A percentile compares a stretch with the other conserved stretches of the same genome.
phyloP scores from a whole-genome alignment of 2,888 invertebrate species.

The Caenorhabditis sulstoni region DNA sequence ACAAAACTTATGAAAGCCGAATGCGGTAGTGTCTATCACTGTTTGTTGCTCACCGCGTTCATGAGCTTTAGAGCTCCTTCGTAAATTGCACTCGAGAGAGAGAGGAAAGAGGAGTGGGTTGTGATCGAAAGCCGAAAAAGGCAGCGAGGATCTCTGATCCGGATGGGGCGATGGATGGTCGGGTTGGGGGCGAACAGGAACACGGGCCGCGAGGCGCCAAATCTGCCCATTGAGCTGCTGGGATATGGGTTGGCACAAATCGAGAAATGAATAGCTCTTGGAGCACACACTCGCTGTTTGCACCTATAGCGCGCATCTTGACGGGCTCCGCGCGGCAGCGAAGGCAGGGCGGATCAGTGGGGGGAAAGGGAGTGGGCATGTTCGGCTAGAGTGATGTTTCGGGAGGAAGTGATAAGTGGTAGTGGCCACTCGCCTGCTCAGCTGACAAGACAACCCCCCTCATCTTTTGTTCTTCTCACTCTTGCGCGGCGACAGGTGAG shows the following conservation, averaged over 20 bases:
- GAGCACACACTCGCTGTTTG: constrained; percentile 35
- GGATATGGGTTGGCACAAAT: constrained; percentile 31
- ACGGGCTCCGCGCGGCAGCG: constrained; percentile 38
- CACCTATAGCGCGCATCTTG: constrained; percentile 53
- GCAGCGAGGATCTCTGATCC: constrained; percentile 20
- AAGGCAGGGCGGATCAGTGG: constrained; percentile 15
- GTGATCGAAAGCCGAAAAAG: constrained; percentile 12
- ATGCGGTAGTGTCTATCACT: constrained; percentile 20
- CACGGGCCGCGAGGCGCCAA: constrained; percentile 21
- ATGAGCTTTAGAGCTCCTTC: too few relatives aligned
- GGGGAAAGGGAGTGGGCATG: constrained; percentile 14
- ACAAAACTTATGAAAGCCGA: constrained; percentile 19
- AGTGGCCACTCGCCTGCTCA: constrained; percentile 18
- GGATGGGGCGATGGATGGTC: constrained; percentile 2
- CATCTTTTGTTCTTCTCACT: constrained; percentile 38
- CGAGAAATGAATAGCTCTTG: constrained; percentile 48
- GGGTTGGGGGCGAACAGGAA: constrained; percentile 31
- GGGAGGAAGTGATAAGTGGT: constrained; percentile 54
- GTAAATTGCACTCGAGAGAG: not conserved
- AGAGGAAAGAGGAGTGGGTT: not conserved
- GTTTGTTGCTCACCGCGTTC: not conserved
- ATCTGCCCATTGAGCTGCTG: constrained; percentile 46
- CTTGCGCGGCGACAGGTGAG: constrained; percentile 31
- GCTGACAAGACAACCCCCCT: constrained; percentile 11
- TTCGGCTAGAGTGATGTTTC: constrained; percentile 46